Percentiles rank a stretch among this genome's conserved stretches.
These are phyloP conservation scores for Ptychoptera albimana DNA, from an alignment of 2,888 invertebrate species.

Conservation along the genomic window DNA sequence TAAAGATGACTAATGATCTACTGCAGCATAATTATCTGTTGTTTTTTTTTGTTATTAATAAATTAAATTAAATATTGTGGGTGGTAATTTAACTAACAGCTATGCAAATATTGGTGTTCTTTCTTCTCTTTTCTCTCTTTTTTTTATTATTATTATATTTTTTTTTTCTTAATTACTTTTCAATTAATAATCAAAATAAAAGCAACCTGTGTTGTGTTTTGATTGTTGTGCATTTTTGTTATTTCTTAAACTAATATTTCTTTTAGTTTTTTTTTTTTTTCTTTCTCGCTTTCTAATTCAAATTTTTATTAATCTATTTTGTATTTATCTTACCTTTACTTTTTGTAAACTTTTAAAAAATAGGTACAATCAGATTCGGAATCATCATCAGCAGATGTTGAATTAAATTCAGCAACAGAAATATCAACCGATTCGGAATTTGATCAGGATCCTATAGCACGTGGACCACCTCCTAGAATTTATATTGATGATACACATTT, in stretches of 20 bases:
- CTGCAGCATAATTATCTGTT: too few species aligned
- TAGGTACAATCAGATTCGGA: constrained; percentile 51
- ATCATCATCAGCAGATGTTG: constrained; percentile 52
- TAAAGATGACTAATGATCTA: too few species aligned
- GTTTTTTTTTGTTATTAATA: too few species aligned
- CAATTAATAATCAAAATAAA: neutral
- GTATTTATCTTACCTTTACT: constrained; percentile 2
- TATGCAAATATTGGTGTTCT: neutral
- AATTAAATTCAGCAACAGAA: constrained; percentile 76
- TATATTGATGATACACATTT: constrained; percentile 50
- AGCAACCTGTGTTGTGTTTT: neutral
- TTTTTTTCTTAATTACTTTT: neutral
- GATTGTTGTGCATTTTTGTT: neutral
- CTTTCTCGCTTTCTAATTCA: neutral
- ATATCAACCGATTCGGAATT: constrained; percentile 89
- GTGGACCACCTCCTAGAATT: constrained; percentile 57
- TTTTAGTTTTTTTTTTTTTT: neutral
- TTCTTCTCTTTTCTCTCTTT: neutral
- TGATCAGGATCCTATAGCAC: constrained; percentile 57
- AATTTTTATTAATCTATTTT: neutral
- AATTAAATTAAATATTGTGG: neutral
- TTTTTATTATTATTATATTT: constrained; percentile 3
- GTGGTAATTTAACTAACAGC: too few species aligned
- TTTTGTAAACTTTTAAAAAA: too few species aligned
- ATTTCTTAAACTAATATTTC: neutral